A percentile compares a stretch with the other conserved stretches of the same genome.
Conservation (phyloP, 2,888 invertebrate genomes). For the Lottia gigantea region DNA sequence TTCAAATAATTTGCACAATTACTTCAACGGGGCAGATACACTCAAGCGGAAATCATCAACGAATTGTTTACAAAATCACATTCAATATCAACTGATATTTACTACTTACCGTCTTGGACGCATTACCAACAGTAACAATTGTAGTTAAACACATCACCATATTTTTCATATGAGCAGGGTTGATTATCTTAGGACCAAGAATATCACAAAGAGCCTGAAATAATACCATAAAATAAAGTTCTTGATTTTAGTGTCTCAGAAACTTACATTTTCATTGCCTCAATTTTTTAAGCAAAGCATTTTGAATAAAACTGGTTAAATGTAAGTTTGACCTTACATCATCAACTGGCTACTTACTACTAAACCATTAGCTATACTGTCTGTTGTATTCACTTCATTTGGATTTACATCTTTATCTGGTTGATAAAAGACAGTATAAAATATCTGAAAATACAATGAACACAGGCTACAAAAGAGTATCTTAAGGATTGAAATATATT, state of each 20-base stretch:
- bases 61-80: no score
- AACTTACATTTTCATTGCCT: neutral
- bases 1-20: neutral
- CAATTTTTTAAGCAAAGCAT: neutral
- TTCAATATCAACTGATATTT: no score
- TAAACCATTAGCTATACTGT: conserved; percentile 56
- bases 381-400: conserved; percentile 58
- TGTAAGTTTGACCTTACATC: no score
- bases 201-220: conserved; percentile 54
- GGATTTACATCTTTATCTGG: conserved; percentile 62
- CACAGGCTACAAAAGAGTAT: conserved; percentile 6
- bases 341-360: conserved; percentile 44
- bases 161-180: conserved; percentile 54
- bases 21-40: neutral
- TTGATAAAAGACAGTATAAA: conserved; percentile 61
- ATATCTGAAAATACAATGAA: conserved; percentile 47
- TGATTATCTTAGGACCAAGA: conserved; percentile 48
- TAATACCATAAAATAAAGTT: neutral
- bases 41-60: neutral
- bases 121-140: conserved; percentile 47
- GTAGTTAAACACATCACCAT: conserved; percentile 51
- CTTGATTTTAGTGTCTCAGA: neutral
- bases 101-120: conserved; percentile 48
- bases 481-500: no score
- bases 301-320: no score